These are phyloP conservation scores for Pristionchus exspectatus DNA, from an alignment of 2,888 invertebrate species.

Conservation along the genomic window DNA sequence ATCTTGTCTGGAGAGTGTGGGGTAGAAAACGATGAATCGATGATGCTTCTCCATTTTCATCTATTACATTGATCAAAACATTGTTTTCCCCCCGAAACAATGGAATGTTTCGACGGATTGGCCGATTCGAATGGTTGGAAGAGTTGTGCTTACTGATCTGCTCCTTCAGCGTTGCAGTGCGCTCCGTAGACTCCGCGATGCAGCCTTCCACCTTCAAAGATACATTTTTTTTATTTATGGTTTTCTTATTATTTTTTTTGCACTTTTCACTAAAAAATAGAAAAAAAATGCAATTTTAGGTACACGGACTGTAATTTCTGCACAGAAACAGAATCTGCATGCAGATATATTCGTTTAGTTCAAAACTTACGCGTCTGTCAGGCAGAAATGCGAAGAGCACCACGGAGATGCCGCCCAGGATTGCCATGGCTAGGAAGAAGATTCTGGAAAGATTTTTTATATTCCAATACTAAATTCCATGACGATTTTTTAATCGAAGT, in stretches of 20 bases:
- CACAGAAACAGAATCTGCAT: too few species aligned
- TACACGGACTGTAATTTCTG: too few species aligned
- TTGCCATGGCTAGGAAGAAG: conserved; percentile 29
- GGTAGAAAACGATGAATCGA: too few species aligned
- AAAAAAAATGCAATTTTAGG: too few species aligned
- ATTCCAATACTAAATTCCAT: neutral
- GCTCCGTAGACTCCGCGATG: conserved; percentile 5
- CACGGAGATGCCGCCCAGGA: neutral
- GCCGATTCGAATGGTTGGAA: too few species aligned
- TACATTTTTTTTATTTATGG: neutral
- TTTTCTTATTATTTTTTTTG: too few species aligned
- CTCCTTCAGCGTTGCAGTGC: neutral
- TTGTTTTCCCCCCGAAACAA: too few species aligned
- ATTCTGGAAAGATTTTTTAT: neutral
- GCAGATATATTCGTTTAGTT: neutral
- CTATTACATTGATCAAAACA: too few species aligned
- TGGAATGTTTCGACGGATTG: too few species aligned
- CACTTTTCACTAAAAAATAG: too few species aligned
- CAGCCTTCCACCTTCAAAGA: neutral
- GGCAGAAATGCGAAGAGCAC: conserved; percentile 24
- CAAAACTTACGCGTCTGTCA: neutral
- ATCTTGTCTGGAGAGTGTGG: neutral
- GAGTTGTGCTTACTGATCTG: neutral
- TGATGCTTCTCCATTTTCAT: too few species aligned
- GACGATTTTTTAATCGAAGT: too few species aligned